phyloP scores from a whole-genome alignment of 2,888 invertebrate species.

The Perizoma affinitatum region DNA sequence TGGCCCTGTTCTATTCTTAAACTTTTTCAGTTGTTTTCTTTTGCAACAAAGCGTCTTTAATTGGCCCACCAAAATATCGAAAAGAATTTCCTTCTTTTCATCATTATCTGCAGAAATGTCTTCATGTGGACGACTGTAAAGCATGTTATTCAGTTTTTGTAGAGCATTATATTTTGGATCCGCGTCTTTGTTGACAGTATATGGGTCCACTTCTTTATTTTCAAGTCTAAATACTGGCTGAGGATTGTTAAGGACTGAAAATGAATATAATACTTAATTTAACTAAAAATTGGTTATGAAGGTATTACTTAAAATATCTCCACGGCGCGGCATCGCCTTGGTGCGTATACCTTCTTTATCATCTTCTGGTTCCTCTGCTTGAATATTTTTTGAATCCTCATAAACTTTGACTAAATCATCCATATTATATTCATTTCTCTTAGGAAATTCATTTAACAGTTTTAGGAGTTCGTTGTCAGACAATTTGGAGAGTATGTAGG shows the following conservation, averaged over 20 bases:
- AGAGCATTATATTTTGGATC: conserved; percentile 60
- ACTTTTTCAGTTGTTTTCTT: conserved; percentile 46
- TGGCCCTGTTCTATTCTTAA: conserved; percentile 40
- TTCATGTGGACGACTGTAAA: conserved; percentile 54
- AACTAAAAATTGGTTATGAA: not conserved
- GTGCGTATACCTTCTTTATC: conserved; percentile 5
- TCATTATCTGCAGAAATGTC: conserved; percentile 50
- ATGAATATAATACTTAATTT: conserved; percentile 12
- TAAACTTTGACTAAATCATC: conserved; percentile 59
- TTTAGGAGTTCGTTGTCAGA: conserved; percentile 67
- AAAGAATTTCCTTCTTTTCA: conserved; percentile 66
- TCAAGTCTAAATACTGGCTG: conserved; percentile 60
- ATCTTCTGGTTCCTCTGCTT: conserved; percentile 29
- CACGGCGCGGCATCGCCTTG: no score
- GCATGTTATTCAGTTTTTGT: conserved; percentile 63
- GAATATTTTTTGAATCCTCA: conserved; percentile 42
- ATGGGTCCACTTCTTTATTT: conserved; percentile 60
- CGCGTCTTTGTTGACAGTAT: conserved; percentile 41
- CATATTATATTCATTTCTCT: conserved; percentile 59
- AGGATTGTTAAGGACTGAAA: conserved; percentile 38
- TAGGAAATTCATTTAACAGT: conserved; percentile 62
- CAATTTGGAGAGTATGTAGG: conserved; percentile 69
- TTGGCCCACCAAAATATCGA: conserved; percentile 71
- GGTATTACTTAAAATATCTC: no score
- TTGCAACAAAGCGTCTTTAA: conserved; percentile 73